These are phyloP conservation scores for Clistopyga incitator DNA, from an alignment of 2,888 invertebrate species.

Conservation along the genomic window DNA sequence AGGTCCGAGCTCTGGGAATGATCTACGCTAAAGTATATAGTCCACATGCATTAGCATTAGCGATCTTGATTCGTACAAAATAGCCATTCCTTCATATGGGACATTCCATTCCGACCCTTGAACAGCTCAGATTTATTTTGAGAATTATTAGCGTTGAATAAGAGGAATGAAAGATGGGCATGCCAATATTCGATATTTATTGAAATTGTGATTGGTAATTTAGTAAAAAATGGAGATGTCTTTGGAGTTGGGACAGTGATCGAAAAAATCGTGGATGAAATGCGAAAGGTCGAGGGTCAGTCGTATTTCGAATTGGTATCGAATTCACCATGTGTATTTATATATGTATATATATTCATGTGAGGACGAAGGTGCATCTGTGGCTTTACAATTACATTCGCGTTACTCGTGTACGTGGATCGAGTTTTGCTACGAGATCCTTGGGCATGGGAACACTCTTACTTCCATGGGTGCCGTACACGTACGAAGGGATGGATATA, in stretches of 20 bases:
- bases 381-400: constrained; percentile 53
- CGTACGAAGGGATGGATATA: constrained; percentile 23
- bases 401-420: constrained; percentile 8
- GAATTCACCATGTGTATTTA: constrained; percentile 33
- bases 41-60: constrained; percentile 21
- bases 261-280: too few relatives aligned
- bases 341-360: constrained; percentile 15
- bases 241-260: too few relatives aligned
- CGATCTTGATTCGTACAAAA: constrained; percentile 59
- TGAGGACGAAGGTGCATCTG: constrained; percentile 3
- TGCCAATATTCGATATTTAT: too few relatives aligned
- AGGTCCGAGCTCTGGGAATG: background rate
- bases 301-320: too few relatives aligned
- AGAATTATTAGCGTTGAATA: too few relatives aligned
- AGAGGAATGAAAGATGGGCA: too few relatives aligned
- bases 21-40: constrained; percentile 45
- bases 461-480: constrained; percentile 33
- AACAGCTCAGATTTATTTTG: too few relatives aligned
- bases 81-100: constrained; percentile 22
- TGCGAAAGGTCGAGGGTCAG: too few relatives aligned
- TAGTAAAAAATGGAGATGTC: too few relatives aligned
- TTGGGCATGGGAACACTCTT: constrained; percentile 48
- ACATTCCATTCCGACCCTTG: too few relatives aligned
- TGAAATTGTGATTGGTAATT: too few relatives aligned
- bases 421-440: constrained; percentile 30